A percentile compares a stretch with the other conserved stretches of the same genome.
Evolutionary conservation across 2,888 invertebrate species (phyloP).

Genomic region (Zygaena filipendulae): DNA sequence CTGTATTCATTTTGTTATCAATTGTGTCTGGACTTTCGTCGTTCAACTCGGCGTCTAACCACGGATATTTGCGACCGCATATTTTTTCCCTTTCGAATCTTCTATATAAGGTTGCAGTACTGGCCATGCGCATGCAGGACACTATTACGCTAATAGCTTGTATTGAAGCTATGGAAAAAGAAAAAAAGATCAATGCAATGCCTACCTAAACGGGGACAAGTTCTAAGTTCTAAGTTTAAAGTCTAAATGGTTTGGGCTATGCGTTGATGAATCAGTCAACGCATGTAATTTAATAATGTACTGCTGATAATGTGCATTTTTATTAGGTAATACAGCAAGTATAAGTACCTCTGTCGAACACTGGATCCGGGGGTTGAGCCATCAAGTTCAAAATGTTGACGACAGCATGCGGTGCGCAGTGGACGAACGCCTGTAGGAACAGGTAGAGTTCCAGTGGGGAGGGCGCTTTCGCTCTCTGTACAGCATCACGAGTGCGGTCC

Average conservation of each 20-base stretch:
- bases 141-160: slow-evolving; percentile 75
- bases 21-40: slow-evolving; percentile 25
- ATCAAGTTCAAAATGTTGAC: slow-evolving; percentile 67
- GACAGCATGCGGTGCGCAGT: slow-evolving; percentile 79
- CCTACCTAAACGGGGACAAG: too few relatives aligned
- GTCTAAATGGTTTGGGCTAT: too few relatives aligned
- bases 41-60: slow-evolving; percentile 45
- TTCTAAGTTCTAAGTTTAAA: too few relatives aligned
- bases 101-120: slow-evolving; percentile 77
- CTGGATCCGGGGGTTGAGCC: slow-evolving; percentile 63
- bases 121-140: slow-evolving; percentile 75
- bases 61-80: slow-evolving; percentile 78
- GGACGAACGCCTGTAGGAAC: slow-evolving; percentile 81
- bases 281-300: too few relatives aligned
- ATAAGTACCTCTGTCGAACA: slow-evolving; percentile 72
- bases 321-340: too few relatives aligned
- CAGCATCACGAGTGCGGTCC: slow-evolving; percentile 68
- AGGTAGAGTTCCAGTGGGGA: slow-evolving; percentile 81
- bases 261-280: too few relatives aligned
- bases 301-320: too few relatives aligned
- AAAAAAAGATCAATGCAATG: too few relatives aligned
- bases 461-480: slow-evolving; percentile 69
- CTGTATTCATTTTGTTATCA: slow-evolving; percentile 17
- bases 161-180: slow-evolving; percentile 74
- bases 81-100: slow-evolving; percentile 82